phyloP scores from a whole-genome alignment of 2,113 vertebrate genomes.

The Indicator maculatus region DNA sequence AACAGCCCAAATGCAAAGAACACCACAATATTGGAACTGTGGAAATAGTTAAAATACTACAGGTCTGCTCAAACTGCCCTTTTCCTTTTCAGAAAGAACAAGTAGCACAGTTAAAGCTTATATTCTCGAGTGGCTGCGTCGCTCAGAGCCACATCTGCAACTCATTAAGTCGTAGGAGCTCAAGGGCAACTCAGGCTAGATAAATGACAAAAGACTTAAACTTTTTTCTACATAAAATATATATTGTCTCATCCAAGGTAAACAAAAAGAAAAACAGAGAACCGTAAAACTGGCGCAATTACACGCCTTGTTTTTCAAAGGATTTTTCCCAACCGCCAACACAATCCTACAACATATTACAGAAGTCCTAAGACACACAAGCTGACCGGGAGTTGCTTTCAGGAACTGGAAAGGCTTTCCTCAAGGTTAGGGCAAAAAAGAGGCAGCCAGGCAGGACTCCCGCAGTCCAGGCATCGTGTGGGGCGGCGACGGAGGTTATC shows the following conservation, averaged over 20 bases:
- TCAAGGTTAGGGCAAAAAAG: not conserved
- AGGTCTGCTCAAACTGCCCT: not conserved
- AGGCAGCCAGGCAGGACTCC: not conserved
- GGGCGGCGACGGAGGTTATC: not conserved
- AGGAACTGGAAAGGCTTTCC: not conserved
- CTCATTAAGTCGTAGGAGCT: not conserved
- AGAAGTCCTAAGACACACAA: not conserved
- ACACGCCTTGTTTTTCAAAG: not conserved
- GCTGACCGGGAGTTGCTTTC: not conserved
- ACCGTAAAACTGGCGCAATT: fast-evolving
- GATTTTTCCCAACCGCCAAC: not conserved
- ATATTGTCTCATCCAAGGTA: fast-evolving
- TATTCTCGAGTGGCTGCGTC: not conserved
- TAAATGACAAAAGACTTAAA: fast-evolving
- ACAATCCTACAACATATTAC: fast-evolving
- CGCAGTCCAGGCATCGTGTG: not conserved
- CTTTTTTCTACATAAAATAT: fast-evolving
- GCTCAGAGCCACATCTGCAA: not conserved
- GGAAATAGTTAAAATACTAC: not conserved
- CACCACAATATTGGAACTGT: not conserved
- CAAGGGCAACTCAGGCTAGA: not conserved
- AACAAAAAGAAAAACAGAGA: not conserved
- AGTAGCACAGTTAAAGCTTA: not conserved
- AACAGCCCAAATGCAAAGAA: not conserved
- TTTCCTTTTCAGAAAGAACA: not conserved